Evolutionary conservation across 2,888 invertebrate genomes (phyloP).

Genomic region (Dichetophora obliterata): DNA sequence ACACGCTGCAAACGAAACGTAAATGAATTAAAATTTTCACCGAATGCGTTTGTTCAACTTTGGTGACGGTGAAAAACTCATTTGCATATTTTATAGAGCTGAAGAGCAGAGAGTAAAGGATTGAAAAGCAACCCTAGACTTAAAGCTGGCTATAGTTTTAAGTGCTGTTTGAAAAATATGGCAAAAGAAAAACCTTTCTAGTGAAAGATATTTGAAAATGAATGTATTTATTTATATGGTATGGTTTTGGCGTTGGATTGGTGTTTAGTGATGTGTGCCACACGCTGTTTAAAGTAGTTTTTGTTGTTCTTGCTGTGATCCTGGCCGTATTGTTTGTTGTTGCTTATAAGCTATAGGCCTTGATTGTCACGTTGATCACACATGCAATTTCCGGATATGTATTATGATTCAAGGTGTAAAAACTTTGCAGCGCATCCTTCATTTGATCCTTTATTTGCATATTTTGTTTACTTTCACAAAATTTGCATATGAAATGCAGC

Average conservation of each 20-base stretch:
- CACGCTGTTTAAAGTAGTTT: conserved; percentile 12
- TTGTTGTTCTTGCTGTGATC: conserved; percentile 17
- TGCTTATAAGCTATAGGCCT: background rate
- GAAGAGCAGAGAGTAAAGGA: conserved; percentile 22
- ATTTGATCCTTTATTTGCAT: conserved; percentile 58
- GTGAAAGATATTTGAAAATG: conserved; percentile 6
- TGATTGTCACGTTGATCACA: conserved; percentile 24
- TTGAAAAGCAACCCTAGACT: conserved; percentile 18
- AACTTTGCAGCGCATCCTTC: conserved; percentile 57
- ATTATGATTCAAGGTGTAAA: conserved; percentile 58
- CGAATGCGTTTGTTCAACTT: conserved; percentile 31
- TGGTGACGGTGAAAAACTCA: conserved; percentile 43
- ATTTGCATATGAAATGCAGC: conserved; percentile 34
- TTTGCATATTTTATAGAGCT: conserved; percentile 59
- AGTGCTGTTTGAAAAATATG: background rate
- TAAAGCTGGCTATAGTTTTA: background rate
- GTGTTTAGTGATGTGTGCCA: conserved; percentile 20
- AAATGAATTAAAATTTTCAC: conserved; percentile 33
- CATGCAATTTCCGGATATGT: conserved; percentile 37
- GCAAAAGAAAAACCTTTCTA: background rate
- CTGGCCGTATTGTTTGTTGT: background rate
- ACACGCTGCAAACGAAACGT: conserved; percentile 41
- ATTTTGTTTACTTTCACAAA: conserved; percentile 51
- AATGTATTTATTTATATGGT: background rate
- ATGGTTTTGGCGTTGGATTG: background rate